Evolutionary conservation across 2,888 invertebrate genomes (phyloP), one percentile per base, ranked within the genome.

Genomic region (Abrostola tripartita): DNA sequence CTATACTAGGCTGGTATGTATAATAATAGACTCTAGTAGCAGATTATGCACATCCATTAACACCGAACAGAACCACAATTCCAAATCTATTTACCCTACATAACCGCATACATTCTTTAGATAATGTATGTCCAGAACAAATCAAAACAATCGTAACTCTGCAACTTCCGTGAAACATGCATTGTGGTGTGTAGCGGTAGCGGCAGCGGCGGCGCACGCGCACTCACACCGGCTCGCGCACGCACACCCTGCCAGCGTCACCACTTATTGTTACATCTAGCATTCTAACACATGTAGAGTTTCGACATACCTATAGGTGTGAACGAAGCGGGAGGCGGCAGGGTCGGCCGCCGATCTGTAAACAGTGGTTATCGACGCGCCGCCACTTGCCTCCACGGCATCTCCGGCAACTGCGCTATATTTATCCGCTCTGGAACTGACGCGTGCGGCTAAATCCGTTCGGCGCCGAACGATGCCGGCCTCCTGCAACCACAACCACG

Each of bases 401-500:
- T 89, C 92, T 87, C 90, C 90, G 91, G 90, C 91, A 86, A 89
- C 88, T 86, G 90, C 88, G 91, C 92, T 93, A 93, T 92, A 93
- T 91, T 92, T 93, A 93, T 91, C 93, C 91, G 87, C 87, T 85
- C 88, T 92, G 93, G 92, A 91, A 91, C 89, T 89, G 92, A 91
- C 92, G 92, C 90, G 91, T 79, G 81, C 83, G 91, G 91, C 92
- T 93, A 92, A 92, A 92, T 92, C 90, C 91, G 92, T 92, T 88
- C 90, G 92, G 92, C 93, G 92, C 92, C 91, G 90, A 88, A 81
- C 83, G 90, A 88, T 89, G 89, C 90, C 91, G 90, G 88, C 89
- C 91, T 92, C 93, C 94, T 94, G 94, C 89, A 93, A 93, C 92
- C 91, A 93, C 92, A 93, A 92, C 88, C 91, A 92, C 89, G 92